These are phyloP conservation scores for Ormyrus thymus DNA, from an alignment of 2,888 invertebrate species.

Conservation along the genomic window DNA sequence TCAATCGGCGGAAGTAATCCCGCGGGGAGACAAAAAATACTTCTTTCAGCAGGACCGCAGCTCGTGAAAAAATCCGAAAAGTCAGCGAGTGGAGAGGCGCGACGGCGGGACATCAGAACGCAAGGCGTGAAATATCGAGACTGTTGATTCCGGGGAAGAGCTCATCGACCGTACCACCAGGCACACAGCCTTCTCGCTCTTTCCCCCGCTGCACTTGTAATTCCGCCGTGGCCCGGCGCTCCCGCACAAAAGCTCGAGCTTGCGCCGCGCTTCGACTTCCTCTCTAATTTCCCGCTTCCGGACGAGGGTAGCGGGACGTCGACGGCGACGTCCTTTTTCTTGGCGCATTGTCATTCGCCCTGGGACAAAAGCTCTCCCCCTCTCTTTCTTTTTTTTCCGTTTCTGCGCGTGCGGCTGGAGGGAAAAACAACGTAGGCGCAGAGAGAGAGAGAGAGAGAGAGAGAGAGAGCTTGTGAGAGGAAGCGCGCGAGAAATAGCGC, in stretches of 20 bases:
- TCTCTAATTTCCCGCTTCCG: constrained; percentile 57
- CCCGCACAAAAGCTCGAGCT: neutral
- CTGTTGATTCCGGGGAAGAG: neutral
- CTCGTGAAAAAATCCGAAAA: neutral
- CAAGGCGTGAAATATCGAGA: neutral
- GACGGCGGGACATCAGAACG: neutral
- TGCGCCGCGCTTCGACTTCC: neutral
- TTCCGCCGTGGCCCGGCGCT: neutral
- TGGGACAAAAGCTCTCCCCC: neutral
- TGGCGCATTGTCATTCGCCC: neutral
- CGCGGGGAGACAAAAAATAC: no score
- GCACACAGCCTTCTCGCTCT: neutral
- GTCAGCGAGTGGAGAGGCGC: neutral
- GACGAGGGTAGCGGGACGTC: constrained; percentile 29
- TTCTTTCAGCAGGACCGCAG: no score
- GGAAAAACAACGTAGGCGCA: constrained; percentile 25
- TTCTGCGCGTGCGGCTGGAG: neutral
- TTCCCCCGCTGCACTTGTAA: constrained; percentile 5
- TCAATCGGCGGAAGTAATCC: no score
- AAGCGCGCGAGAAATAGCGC: constrained; percentile 25
- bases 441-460: no score
- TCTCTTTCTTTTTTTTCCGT: neutral
- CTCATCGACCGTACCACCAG: no score
- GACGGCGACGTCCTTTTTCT: constrained; percentile 30
- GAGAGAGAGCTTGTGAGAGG: neutral